Base-by-base conservation (phyloP, 2,113 vertebrate genomes). In the Trematocara marginatum region DNA sequence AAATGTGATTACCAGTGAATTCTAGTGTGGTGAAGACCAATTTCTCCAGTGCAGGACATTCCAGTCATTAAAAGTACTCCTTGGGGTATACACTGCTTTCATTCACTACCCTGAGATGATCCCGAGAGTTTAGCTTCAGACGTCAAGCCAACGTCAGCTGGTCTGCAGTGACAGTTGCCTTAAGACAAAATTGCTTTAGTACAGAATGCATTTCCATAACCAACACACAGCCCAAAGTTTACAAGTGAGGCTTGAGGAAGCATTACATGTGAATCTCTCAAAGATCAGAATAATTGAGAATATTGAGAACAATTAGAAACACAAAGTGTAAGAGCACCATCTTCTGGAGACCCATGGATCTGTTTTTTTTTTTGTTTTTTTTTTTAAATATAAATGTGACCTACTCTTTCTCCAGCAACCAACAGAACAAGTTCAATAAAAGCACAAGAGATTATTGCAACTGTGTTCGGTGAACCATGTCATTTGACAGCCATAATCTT, bases 311-410 rank as follows among this genome's bases (percentile, higher is more conserved):
- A 2, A 20, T 12, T 54, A 26, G 4, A 69, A 15, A 15, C 45
- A 29, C 2, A 18, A 7, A 34, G 49, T 13, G 49, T 29, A 56
- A 90, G 13, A 78, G 89, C 83, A 31, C 91, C 91, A 90, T 78
- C 90, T 93, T 78, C 86, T 90, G 93, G 91, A 87, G 45, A 87
- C 8, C 12, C 1, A 3, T 16, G 26, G 56, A 79, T 40, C 4
- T 7, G 34, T 38, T 64, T 64, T n/a, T 35, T 52, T 23, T 23
- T 2, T 23, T 20, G 18, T 16, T 51, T 34, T 31, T 31, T 57
- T 12, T 54, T 54, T 5, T 4, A 5, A 31, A 61, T 61, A 35
- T 4, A 61, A 45, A 76, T 45, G 15, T 45, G 76, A 90, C 29
- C 81, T 31, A 76, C 82, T 42, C 81, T 86, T 45, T 80, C 18